Evolutionary conservation across 23 tunicate species (phyloP), one percentile per base, ranked within the genome.

Genomic region (Phallusia fumigata): DNA sequence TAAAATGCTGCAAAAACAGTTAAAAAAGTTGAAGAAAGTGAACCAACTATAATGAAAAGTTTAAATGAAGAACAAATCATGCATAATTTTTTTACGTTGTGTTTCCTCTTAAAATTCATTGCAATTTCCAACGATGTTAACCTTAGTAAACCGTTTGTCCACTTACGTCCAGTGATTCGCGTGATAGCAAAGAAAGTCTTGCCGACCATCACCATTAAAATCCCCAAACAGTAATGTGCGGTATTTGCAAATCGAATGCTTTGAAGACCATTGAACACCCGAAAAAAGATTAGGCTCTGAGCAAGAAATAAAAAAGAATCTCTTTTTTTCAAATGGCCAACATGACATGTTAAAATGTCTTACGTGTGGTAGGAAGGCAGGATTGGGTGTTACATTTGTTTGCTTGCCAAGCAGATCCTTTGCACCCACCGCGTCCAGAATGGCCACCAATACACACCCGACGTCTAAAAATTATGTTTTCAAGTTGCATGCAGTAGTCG

Each of bases 131-230:
- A n/a, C n/a, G n/a, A n/a, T n/a, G n/a, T n/a, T n/a, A n/a, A n/a
- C n/a, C n/a, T n/a, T n/a, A 40, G 47, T 11, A 65, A 65, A 6
- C 32, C 6, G 19, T 36, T 33, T 40, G 33, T 33, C 58, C 6
- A 45, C 86, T 74, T 83, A 83, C 86, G 74, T 49, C 72, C 69
- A 83, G 35, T 73, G 64, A 74, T 51, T 52, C 10, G 40, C 16
- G 5, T 49, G 74, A 44, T 64, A 64, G 30, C 86, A 83, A 16
- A 83, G 31, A 30, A 83, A 6, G 74, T 83, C 86, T 8, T 22
- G 33, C 47, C 30, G 45, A 31, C 76, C 76, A 51, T 83, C 86
- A 16, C 80, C 80, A 32, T 83, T 83, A 72, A 83, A 83, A 75
- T 83, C 86, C 22, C 80, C 86, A 30, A 16, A 18, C 0, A 36